Evolutionary conservation across 2,888 invertebrate species (phyloP).

Genomic region (Aleiodes testaceus): DNA sequence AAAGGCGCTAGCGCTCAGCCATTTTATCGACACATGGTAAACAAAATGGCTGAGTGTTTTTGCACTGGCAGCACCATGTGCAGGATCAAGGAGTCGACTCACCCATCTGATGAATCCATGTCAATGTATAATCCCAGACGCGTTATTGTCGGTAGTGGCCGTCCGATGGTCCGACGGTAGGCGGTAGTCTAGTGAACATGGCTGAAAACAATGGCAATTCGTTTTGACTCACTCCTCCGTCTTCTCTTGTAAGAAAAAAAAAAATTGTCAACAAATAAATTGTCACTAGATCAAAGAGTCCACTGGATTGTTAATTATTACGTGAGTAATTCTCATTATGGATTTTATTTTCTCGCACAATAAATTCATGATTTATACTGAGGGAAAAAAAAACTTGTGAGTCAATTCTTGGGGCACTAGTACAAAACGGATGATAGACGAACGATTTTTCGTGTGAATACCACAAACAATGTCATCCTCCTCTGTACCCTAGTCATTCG

Average conservation of each 20-base stretch:
- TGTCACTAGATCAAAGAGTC: slow-evolving; percentile 52
- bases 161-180: slow-evolving; percentile 22
- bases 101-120: background rate
- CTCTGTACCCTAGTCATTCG: background rate
- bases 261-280: slow-evolving; percentile 64
- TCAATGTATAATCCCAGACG: background rate
- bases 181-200: slow-evolving; percentile 65
- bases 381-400: too few species aligned
- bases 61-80: too few species aligned
- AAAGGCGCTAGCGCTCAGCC: too few species aligned
- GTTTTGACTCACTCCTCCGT: slow-evolving; percentile 57
- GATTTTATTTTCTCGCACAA: background rate
- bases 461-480: background rate
- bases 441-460: slow-evolving; percentile 16
- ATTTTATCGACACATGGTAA: too few species aligned
- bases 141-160: slow-evolving; percentile 25
- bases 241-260: slow-evolving; percentile 37
- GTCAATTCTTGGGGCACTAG: slow-evolving; percentile 8
- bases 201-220: slow-evolving; percentile 66
- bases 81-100: background rate
- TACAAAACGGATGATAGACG: slow-evolving; percentile 19
- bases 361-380: too few species aligned
- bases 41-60: too few species aligned
- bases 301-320: slow-evolving; percentile 35
- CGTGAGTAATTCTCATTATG: slow-evolving; percentile 43